These are phyloP conservation scores for Elaphurus davidianus DNA, from an alignment of 2,113 vertebrate species.

Conservation along the genomic window DNA sequence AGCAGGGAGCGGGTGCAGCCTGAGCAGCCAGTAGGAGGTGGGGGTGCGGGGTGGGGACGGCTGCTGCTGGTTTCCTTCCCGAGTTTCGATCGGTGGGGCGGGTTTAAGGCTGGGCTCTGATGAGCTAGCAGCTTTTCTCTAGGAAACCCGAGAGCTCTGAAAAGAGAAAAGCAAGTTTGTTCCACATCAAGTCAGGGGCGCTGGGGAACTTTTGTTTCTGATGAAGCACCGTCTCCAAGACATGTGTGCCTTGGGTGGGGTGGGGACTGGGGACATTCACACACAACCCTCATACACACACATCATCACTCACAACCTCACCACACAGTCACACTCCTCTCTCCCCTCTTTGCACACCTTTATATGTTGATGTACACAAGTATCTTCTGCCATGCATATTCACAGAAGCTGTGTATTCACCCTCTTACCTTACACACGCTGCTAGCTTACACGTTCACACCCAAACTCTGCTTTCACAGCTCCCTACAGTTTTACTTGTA, in stretches of 20 bases:
- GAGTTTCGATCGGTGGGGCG: conserved; percentile 47
- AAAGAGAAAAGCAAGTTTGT: not conserved
- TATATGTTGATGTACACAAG: too few species aligned
- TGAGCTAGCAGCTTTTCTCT: not conserved
- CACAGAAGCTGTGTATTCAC: not conserved
- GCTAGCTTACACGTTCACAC: not conserved
- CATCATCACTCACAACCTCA: not conserved
- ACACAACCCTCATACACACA: not conserved
- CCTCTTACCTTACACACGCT: not conserved
- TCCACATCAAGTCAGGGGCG: not conserved
- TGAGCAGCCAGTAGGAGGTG: not conserved
- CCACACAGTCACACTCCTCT: not conserved
- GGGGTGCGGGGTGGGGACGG: not conserved
- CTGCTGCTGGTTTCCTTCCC: not conserved
- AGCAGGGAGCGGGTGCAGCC: not conserved
- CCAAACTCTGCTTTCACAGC: not conserved
- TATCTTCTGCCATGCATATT: too few species aligned
- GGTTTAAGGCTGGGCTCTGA: not conserved
- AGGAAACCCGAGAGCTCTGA: not conserved
- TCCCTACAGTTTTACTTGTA: not conserved
- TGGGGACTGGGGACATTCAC: not conserved
- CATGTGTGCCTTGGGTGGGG: not conserved
- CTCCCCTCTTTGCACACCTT: too few species aligned
- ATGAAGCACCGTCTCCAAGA: not conserved
- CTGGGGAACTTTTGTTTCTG: not conserved